Base-by-base conservation (phyloP, 2,888 invertebrate species). In the Salpingus planirostris region DNA sequence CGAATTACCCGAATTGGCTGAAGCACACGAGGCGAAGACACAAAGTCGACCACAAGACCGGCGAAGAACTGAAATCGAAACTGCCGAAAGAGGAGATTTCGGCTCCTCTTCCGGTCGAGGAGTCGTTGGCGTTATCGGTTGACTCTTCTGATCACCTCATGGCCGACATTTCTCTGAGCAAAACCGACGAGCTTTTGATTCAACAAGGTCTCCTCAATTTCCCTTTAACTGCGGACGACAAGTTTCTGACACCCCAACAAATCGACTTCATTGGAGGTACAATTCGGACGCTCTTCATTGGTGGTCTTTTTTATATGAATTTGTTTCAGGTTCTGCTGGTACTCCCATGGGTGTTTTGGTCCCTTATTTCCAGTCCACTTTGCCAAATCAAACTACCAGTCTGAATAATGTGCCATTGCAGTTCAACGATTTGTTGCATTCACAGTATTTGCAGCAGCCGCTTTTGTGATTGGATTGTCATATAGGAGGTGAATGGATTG, bases 21-120 rank as follows among this genome's bases (percentile, higher is more conserved):
- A 77, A 76, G 50, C 77, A 77, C 48, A 62, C 72, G 29, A 60
- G 73, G 24, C 60, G 73, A 44, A 64, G 71, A 24, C 75, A 75
- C 46, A 72, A 62, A 48, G 62, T 62, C 3, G 60, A 63, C 31
- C 61, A 60, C 38, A 59, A 57, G 40, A 62, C 61, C 2, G 62
- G 62, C 10, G 49, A 54, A 21, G 47, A 49, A 29, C 43, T 61
- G 14, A 50, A 46, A 21, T 36, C 47, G 2, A 53, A 53, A 33
- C 34, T 34, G 10, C 43, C 43, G 11, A 49, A 50, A 29, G 45
- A 49, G 21, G 45, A 44, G 14, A 15, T 26, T 12, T n/a, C n/a
- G n/a, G 12, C 24, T 11, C 31, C 30, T 15, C 24, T 26, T 5
- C 12, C 29, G 13, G 29, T 21, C 13, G n/a, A 18, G 14, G 8